Evolutionary conservation across 2,888 invertebrate species (phyloP).

Genomic region (Strigamia transsilvanica): DNA sequence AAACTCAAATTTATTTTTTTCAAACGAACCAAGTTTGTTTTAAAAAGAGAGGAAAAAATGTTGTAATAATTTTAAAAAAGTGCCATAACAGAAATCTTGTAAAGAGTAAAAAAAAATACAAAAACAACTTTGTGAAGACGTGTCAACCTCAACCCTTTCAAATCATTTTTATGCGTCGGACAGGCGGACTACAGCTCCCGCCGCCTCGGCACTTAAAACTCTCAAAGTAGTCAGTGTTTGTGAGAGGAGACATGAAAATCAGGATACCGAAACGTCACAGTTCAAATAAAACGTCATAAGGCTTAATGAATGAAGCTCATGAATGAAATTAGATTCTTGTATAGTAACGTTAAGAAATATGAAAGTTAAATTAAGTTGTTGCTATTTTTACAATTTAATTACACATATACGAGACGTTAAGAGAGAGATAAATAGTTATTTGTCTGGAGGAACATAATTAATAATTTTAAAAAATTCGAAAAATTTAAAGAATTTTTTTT

Average conservation of each 20-base stretch:
- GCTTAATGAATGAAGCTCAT: conserved; percentile 34
- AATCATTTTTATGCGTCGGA: conserved; percentile 35
- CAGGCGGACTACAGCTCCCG: conserved; percentile 5
- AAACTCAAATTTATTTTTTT: background rate
- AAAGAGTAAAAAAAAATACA: background rate
- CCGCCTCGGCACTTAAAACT: conserved; percentile 12
- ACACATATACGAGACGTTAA: background rate
- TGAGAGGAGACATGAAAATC: conserved; percentile 22
- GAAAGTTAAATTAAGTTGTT: conserved; percentile 9
- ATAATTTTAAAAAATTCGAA: background rate
- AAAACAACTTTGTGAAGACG: conserved; percentile 12
- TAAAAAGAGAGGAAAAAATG: background rate
- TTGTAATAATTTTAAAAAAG: background rate
- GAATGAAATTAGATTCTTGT: conserved; percentile 33
- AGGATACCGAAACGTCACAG: conserved; percentile 25
- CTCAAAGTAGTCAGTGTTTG: conserved; percentile 26
- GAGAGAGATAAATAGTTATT: background rate
- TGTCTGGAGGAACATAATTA: background rate
- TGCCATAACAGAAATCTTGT: conserved; percentile 6
- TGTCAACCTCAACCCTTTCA: conserved; percentile 34
- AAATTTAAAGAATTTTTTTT: background rate
- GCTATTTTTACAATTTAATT: conserved; percentile 27
- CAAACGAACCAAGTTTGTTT: background rate
- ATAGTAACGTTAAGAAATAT: conserved; percentile 28
- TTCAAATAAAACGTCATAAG: conserved; percentile 5